Evolutionary conservation across 2,888 invertebrate species (phyloP), one percentile per base, ranked within the genome.

Genomic region (Axea sp.): DNA sequence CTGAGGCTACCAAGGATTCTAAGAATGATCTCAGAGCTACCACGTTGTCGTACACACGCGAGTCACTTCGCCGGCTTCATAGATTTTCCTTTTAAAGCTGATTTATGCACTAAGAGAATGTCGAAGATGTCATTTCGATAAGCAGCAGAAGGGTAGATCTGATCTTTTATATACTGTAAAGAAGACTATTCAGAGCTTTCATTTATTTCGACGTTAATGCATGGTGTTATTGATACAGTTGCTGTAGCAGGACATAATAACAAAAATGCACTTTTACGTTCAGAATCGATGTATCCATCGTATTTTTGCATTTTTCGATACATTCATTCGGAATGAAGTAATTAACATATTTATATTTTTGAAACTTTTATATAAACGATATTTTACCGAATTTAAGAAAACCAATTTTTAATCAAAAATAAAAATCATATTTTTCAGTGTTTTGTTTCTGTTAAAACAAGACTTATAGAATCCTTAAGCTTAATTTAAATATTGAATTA

Each of bases 1-100:
- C 74, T 47, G 83, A 81, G 82, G 45, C 77, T 64, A 15, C 79
- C 73, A 72, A 67, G 76, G 73, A 78, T 82, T 77, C 76, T 78
- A 72, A 79, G 77, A 78, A 77, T 76, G 78, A 76, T 68, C 68
- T 77, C 73, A 67, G 26, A 77, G 68, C 53, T 64, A 73, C 60
- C 30, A 37, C 57, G 26, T 39, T 65, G 55, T 67, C 67, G 59
- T 47, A 62, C 35, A 73, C 73, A 67, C 62, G 67, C 53, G 45
- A 49, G 53, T 12, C 33, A 47, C 67, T 35, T 47, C 19, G 8
- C 28, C 33, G 15, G 47, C 35, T 39, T 43, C 73, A 43, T 53
- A 53, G 51, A 69, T 65, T 74, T 74, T 59, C 35, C 59, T 65
- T 62, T 68, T 73, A 64, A 47, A 64, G 51, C 68, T 62, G 73